Evolutionary conservation across 2,113 vertebrate genomes (phyloP).

Genomic region (Solea solea): DNA sequence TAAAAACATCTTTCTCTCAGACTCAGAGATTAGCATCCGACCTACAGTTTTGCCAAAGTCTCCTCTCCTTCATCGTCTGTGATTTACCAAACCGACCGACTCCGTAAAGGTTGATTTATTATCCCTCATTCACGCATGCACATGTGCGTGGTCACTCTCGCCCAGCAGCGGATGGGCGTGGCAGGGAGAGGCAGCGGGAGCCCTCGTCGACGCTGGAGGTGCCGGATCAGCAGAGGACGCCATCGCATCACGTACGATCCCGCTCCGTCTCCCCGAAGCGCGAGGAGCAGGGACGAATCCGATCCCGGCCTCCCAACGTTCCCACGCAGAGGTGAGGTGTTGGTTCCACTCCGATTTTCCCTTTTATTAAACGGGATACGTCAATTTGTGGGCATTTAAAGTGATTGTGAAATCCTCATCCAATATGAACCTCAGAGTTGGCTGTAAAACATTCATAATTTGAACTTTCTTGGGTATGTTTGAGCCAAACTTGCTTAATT

Average conservation of each 20-base stretch:
- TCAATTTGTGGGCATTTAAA: neutral
- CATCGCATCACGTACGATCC: constrained; percentile 89
- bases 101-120: no score
- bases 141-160: constrained; percentile 3
- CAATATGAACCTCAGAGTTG: neutral
- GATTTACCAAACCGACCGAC: no score
- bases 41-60: no score
- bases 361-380: neutral
- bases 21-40: no score
- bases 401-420: neutral
- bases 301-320: constrained; percentile 93
- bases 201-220: constrained; percentile 90
- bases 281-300: constrained; percentile 90
- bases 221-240: constrained; percentile 89
- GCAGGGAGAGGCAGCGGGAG: constrained; percentile 76
- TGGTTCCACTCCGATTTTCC: no score
- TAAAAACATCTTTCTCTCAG: no score
- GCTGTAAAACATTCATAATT: neutral
- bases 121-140: neutral
- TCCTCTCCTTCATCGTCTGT: no score
- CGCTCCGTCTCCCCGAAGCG: constrained; percentile 95
- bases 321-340: constrained; percentile 93
- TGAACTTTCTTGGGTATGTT: neutral
- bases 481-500: neutral
- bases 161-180: constrained; percentile 66